These are phyloP conservation scores for Trachelus troglodyta DNA, from an alignment of 2,888 invertebrate species.

Conservation along the genomic window DNA sequence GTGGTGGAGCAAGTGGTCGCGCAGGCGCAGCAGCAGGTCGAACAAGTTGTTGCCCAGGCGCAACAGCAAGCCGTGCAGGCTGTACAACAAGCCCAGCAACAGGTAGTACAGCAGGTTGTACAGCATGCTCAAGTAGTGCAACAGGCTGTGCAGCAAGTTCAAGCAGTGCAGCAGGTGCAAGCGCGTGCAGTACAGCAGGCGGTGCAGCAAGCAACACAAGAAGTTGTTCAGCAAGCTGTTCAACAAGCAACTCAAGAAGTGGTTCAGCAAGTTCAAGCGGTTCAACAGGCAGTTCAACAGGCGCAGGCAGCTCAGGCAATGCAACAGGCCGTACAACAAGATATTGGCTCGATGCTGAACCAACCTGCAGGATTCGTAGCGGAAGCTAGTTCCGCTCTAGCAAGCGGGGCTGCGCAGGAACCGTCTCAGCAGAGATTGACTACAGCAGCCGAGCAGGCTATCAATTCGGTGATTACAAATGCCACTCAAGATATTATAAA, in stretches of 20 bases:
- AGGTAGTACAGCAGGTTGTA: constrained; percentile 62
- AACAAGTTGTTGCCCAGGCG: constrained; percentile 62
- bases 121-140: constrained; percentile 63
- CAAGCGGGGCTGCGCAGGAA: constrained; percentile 59
- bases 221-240: constrained; percentile 60
- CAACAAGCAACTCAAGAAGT: constrained; percentile 61
- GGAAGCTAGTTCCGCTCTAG: constrained; percentile 58
- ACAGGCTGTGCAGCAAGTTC: constrained; percentile 62
- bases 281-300: constrained; percentile 63
- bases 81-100: constrained; percentile 62
- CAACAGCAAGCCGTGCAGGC: constrained; percentile 63
- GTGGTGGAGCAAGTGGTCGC: constrained; percentile 61
- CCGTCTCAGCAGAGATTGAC: constrained; percentile 60
- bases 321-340: constrained; percentile 64
- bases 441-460: constrained; percentile 62
- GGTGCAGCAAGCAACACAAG: constrained; percentile 53
- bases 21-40: constrained; percentile 62
- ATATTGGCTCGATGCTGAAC: constrained; percentile 60
- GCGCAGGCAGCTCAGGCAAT: constrained; percentile 63
- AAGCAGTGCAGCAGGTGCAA: constrained; percentile 60
- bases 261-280: constrained; percentile 59
- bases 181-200: constrained; percentile 59
- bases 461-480: constrained; percentile 61
- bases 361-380: constrained; percentile 62
- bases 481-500: constrained; percentile 64